Conservation (phyloP, 2,888 invertebrate species). For the Acanthosepion lycidas region DNA sequence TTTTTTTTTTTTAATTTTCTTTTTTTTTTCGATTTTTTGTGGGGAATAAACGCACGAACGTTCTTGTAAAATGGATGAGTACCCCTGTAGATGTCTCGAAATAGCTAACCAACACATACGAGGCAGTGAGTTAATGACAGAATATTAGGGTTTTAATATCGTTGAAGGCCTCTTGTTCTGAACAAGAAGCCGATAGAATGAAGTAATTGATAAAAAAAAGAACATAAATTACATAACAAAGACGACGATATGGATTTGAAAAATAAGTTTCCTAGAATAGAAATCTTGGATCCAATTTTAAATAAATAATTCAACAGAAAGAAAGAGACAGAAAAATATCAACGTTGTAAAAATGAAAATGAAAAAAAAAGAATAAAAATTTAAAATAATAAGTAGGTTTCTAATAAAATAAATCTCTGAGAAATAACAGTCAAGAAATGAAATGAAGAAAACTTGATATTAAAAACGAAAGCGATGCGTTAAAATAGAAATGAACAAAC, state of each 20-base stretch:
- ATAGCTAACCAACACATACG: background rate
- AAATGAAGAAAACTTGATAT: background rate
- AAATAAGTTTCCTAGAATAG: background rate
- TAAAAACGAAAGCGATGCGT: background rate
- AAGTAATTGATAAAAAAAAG: background rate
- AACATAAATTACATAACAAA: too few relatives aligned
- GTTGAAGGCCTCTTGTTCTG: background rate
- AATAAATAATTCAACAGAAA: background rate
- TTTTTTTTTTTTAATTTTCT: too few relatives aligned
- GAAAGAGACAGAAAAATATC: too few relatives aligned
- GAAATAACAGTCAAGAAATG: background rate
- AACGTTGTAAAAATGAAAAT: too few relatives aligned
- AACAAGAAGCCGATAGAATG: background rate
- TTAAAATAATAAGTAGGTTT: background rate
- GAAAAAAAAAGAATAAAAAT: background rate
- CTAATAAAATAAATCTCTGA: background rate
- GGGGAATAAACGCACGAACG: too few relatives aligned
- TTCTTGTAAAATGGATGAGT: background rate
- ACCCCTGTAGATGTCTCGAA: background rate
- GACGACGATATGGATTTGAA: too few relatives aligned
- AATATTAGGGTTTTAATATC: background rate
- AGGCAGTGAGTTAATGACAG: background rate
- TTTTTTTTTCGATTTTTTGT: too few relatives aligned
- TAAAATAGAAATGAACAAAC: background rate
- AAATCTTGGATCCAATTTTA: background rate